phyloP scores from a whole-genome alignment of 2,113 vertebrate genomes.

The Charadrius vociferus region DNA sequence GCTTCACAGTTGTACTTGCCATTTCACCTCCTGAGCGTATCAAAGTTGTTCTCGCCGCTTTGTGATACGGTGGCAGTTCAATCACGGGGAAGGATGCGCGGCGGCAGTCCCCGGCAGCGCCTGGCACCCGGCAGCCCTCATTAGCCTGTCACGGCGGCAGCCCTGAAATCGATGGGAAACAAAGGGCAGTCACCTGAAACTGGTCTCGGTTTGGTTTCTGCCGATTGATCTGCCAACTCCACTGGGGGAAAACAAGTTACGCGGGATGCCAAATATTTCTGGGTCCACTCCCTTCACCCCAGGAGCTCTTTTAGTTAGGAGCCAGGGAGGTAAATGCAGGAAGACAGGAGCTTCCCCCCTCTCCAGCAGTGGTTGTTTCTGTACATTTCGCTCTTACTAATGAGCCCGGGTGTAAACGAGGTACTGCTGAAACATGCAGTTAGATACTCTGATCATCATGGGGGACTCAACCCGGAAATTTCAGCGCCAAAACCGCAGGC shows the following conservation, averaged over 20 bases:
- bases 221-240: constrained; percentile 46
- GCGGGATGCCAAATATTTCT: constrained; percentile 1
- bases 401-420: background rate
- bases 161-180: constrained; percentile 29
- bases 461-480: rapidly evolving
- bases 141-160: constrained; percentile 38
- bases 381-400: background rate
- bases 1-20: background rate
- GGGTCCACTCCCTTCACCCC: background rate
- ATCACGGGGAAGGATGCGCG: background rate
- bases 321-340: background rate
- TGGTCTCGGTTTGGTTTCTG: constrained; percentile 46
- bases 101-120: constrained; percentile 28
- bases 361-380: background rate
- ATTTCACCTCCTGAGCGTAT: background rate
- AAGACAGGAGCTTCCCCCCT: background rate
- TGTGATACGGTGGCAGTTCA: background rate
- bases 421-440: background rate
- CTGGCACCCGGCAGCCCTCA: constrained; percentile 32
- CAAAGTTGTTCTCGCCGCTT: background rate
- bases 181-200: constrained; percentile 56
- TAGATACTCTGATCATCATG: background rate
- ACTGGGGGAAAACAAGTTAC: constrained; percentile 18
- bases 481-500: background rate
- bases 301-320: background rate